phyloP scores from a whole-genome alignment of 2,888 invertebrate species.

The Salpingus planirostris region DNA sequence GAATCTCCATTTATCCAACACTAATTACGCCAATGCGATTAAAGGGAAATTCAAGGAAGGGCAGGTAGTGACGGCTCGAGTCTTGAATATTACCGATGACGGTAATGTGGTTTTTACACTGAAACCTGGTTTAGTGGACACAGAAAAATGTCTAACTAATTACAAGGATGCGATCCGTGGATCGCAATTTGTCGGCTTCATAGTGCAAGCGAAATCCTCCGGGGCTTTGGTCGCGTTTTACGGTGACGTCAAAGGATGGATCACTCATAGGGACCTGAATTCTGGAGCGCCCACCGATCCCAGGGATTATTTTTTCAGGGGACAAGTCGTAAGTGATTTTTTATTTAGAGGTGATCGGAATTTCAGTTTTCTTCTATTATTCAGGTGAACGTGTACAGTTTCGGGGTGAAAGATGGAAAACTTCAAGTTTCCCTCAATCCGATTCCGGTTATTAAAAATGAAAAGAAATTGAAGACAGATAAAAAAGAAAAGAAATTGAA shows the following conservation, averaged over 20 bases:
- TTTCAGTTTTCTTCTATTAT: not conserved
- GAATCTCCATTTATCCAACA: slow-evolving; percentile 48
- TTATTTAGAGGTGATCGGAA: not conserved
- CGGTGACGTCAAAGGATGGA: slow-evolving; percentile 47
- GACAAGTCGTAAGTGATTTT: slow-evolving; percentile 47
- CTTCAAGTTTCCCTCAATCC: slow-evolving; percentile 41
- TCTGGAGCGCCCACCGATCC: slow-evolving; percentile 27
- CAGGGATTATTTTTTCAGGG: slow-evolving; percentile 46
- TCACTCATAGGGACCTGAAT: slow-evolving; percentile 28
- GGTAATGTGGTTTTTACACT: slow-evolving; percentile 52
- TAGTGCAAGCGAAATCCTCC: slow-evolving; percentile 42
- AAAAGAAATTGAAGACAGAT: slow-evolving; percentile 30
- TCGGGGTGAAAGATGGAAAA: slow-evolving; percentile 37
- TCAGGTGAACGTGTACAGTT: slow-evolving; percentile 47
- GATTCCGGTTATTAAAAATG: slow-evolving; percentile 43
- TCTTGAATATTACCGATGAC: slow-evolving; percentile 45
- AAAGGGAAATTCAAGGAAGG: slow-evolving; percentile 50
- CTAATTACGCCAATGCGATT: slow-evolving; percentile 34
- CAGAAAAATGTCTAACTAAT: slow-evolving; percentile 45
- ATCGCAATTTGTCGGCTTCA: slow-evolving; percentile 47
- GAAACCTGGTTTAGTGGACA: slow-evolving; percentile 54
- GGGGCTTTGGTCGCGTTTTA: slow-evolving; percentile 53
- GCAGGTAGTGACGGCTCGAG: slow-evolving; percentile 49
- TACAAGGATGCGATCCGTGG: slow-evolving; percentile 46
- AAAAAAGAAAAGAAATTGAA: slow-evolving; percentile 30